Base-by-base conservation (phyloP, 2,113 vertebrate species). In the Lamprotornis superbus region DNA sequence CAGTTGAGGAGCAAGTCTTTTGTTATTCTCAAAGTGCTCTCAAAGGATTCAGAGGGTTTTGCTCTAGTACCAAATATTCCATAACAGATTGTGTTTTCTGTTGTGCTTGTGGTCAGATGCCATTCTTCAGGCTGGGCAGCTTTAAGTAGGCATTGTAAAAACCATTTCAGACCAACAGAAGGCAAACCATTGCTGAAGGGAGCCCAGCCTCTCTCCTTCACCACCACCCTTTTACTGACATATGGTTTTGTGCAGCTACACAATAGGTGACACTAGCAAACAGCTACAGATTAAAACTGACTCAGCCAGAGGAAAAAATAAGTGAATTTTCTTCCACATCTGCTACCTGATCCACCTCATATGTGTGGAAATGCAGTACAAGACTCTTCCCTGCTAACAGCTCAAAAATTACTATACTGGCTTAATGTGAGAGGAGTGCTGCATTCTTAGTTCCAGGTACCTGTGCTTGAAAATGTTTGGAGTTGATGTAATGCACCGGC, bases 141-240 rank as follows among this genome's bases (percentile, higher is more conserved):
- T 83, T 60, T 23, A 10, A 53, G 30, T 15, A 47, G 37, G 13
- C 65, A 47, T 47, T 67, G 22, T 44, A 56, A 84, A 89, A 93
- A 25, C 7, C 40, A 7, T 82, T 83, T n/a, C 30, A 71, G 33
- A 60, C 40, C 44, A 60, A 60, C 3, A 46, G 40, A 64, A 81
- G 17, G 21, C 16, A 80, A 67, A 53, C 30, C 40, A 21, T n/a
- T 63, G 20, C 39, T 75, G 64, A 67, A 84, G 16, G 39, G 21
- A 30, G 7, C 12, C 22, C 78, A 10, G 50, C 52, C 74, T 71
- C 20, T 39, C 47, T 91, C n/a, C 61, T 87, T 81, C 52, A 49
- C 31, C 37, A 40, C 12, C 1, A 2, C 19, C 31, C 40, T 80
- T 83, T 77, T 53, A 57, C 3, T 65, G 19, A 22, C 0, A 0